phyloP scores from a whole-genome alignment of 92 coral and sea anemone genomes.

The Heteractis magnifica region DNA sequence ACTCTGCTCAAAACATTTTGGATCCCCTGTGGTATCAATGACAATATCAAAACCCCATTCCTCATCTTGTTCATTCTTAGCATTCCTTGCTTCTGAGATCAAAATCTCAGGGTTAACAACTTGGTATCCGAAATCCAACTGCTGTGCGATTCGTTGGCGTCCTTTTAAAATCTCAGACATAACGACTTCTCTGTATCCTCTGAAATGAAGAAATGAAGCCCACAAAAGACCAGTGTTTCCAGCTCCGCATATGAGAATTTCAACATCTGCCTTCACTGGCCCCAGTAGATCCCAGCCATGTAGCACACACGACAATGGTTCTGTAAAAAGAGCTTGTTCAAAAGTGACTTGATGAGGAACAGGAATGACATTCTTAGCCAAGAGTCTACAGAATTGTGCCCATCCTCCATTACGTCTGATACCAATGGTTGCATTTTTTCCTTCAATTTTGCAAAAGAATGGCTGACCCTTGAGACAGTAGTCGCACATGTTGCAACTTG shows the following conservation, averaged over 20 bases:
- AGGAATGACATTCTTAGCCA: slow-evolving; percentile 70
- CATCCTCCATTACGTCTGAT: slow-evolving; percentile 92
- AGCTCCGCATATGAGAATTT: slow-evolving; percentile 83
- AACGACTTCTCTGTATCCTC: slow-evolving; percentile 85
- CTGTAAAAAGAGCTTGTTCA: slow-evolving; percentile 75
- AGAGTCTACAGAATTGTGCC: slow-evolving; percentile 87
- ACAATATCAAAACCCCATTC: slow-evolving; percentile 94
- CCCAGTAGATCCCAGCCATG: slow-evolving; percentile 80
- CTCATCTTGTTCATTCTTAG: slow-evolving; percentile 62
- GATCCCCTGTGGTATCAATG: slow-evolving; percentile 85
- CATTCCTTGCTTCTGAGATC: slow-evolving; percentile 76
- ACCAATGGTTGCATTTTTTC: slow-evolving; percentile 66
- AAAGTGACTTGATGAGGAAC: slow-evolving; percentile 82
- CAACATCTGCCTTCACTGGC: slow-evolving; percentile 73
- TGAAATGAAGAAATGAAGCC: slow-evolving; percentile 73
- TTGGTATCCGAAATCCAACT: slow-evolving; percentile 74
- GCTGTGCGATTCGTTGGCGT: slow-evolving; percentile 76
- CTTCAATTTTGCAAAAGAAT: slow-evolving; percentile 83
- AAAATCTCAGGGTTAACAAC: slow-evolving; percentile 74
- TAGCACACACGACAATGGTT: slow-evolving; percentile 74
- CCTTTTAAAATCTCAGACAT: slow-evolving; percentile 75
- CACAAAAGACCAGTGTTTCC: slow-evolving; percentile 73
- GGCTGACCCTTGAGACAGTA: slow-evolving; percentile 82
- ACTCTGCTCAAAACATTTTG: slow-evolving; percentile 72
- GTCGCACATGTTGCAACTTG: slow-evolving; percentile 79